A percentile compares a stretch with the other conserved stretches of the same genome.
Conservation (phyloP, 1,140 invertebrate genomes). For the Lordiphosa clarofinis region DNA sequence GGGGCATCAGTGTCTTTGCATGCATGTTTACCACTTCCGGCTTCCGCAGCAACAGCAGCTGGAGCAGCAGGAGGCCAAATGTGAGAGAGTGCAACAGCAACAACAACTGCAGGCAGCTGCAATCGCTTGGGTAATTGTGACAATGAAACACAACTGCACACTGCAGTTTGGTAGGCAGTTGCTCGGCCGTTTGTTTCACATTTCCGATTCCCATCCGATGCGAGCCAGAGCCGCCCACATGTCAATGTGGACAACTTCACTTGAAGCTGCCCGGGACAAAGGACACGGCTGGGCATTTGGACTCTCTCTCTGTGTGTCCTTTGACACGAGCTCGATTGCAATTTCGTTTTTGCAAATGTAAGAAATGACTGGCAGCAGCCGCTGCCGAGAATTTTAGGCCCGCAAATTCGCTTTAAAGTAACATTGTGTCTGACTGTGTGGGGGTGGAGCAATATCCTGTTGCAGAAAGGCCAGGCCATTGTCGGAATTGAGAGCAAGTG, state of each 20-base stretch:
- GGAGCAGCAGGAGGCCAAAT: constrained; percentile 13
- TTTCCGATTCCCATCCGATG: constrained; percentile 64
- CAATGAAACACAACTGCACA: constrained; percentile 54
- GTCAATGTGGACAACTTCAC: constrained; percentile 76
- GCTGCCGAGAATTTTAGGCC: constrained; percentile 47
- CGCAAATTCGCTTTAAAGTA: constrained; percentile 62
- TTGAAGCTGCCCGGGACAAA: constrained; percentile 61
- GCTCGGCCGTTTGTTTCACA: constrained; percentile 61
- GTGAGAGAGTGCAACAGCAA: constrained; percentile 14
- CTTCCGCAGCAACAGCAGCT: constrained; percentile 55
- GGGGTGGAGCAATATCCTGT: constrained; percentile 61
- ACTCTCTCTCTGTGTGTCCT: constrained; percentile 58
- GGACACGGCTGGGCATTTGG: constrained; percentile 51
- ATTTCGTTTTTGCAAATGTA: constrained; percentile 66
- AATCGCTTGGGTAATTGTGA: constrained; percentile 59
- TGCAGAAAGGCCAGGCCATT: constrained; percentile 11
- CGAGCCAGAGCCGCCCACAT: constrained; percentile 51
- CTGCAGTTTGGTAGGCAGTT: constrained; percentile 54
- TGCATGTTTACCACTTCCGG: constrained; percentile 74
- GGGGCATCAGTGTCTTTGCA: constrained; percentile 45
- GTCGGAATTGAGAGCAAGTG: constrained; percentile 50
- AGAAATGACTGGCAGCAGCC: constrained; percentile 56
- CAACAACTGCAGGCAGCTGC: constrained; percentile 28
- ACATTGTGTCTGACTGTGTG: constrained; percentile 50
- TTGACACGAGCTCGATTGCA: constrained; percentile 72